phyloP scores from a whole-genome alignment of 1,140 invertebrate genomes.

The Lordiphosa mommai region DNA sequence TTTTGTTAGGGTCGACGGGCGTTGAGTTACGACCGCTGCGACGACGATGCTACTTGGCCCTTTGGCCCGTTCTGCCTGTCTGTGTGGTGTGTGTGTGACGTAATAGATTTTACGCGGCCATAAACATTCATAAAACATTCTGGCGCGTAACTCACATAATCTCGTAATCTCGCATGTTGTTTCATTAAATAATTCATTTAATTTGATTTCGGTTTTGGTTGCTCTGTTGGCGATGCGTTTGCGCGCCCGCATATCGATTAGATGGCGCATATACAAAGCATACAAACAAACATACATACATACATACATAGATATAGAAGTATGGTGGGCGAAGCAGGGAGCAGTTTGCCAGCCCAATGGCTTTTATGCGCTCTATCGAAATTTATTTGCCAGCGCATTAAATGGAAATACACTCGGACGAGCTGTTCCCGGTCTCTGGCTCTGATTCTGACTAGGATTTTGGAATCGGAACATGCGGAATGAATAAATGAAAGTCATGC shows the following conservation, averaged over 20 bases:
- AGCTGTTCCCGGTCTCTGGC: conserved; percentile 5
- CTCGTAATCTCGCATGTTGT: conserved; percentile 63
- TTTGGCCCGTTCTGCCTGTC: not conserved
- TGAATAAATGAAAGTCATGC: conserved; percentile 17
- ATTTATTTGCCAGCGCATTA: conserved; percentile 60
- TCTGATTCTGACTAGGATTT: conserved; percentile 2
- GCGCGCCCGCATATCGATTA: conserved; percentile 36
- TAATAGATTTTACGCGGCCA: conserved; percentile 72
- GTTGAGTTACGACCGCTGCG: conserved; percentile 57
- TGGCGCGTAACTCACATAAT: conserved; percentile 69
- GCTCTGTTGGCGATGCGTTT: not conserved
- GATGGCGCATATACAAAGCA: conserved; percentile 14
- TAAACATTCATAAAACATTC: conserved; percentile 76
- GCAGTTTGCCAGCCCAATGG: conserved; percentile 32
- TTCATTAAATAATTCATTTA: conserved; percentile 77
- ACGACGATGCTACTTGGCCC: conserved; percentile 29
- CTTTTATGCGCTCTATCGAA: conserved; percentile 50
- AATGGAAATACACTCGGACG: conserved; percentile 29
- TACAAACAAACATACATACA: conserved; percentile 2
- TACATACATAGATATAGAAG: no score
- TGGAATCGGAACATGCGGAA: conserved; percentile 7
- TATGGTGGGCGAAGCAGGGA: not conserved
- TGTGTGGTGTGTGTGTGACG: conserved; percentile 35
- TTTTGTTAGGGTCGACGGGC: conserved; percentile 1
- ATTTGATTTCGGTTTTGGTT: conserved; percentile 57